Conservation (phyloP, 2,888 invertebrate species). For the Rhogogaster chlorosoma region DNA sequence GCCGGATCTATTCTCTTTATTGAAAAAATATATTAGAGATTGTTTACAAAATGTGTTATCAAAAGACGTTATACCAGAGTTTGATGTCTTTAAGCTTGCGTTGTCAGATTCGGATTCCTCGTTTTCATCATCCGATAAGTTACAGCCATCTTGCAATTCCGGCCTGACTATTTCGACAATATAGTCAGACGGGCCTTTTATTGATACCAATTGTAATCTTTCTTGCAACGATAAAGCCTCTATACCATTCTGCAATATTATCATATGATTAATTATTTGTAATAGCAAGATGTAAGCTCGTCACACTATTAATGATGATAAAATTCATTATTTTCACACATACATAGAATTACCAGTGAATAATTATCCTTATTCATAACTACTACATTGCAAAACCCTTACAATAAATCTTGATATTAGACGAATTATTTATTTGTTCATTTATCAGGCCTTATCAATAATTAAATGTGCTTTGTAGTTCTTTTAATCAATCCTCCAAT, state of each 20-base stretch:
- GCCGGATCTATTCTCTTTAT: neutral
- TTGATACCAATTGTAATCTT: conserved; percentile 71
- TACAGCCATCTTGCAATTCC: conserved; percentile 75
- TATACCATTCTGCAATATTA: conserved; percentile 68
- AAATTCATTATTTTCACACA: neutral
- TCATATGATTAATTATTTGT: neutral
- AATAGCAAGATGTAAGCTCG: neutral
- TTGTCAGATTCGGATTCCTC: conserved; percentile 70
- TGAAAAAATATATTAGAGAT: neutral
- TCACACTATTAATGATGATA: neutral
- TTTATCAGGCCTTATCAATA: neutral
- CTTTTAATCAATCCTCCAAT: neutral
- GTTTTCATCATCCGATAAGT: conserved; percentile 75
- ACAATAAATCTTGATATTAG: neutral
- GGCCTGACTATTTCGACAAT: conserved; percentile 75
- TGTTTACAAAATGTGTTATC: neutral
- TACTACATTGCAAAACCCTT: neutral
- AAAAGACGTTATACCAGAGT: conserved; percentile 67
- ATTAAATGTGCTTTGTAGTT: neutral
- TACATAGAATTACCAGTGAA: neutral
- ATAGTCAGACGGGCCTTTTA: conserved; percentile 74
- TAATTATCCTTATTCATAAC: neutral
- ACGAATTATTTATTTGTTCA: neutral
- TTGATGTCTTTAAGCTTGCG: conserved; percentile 71
- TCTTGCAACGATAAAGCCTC: conserved; percentile 73